These are phyloP conservation scores for Caenorhabditis virilis DNA, from an alignment of 2,888 invertebrate genomes.

Conservation along the genomic window DNA sequence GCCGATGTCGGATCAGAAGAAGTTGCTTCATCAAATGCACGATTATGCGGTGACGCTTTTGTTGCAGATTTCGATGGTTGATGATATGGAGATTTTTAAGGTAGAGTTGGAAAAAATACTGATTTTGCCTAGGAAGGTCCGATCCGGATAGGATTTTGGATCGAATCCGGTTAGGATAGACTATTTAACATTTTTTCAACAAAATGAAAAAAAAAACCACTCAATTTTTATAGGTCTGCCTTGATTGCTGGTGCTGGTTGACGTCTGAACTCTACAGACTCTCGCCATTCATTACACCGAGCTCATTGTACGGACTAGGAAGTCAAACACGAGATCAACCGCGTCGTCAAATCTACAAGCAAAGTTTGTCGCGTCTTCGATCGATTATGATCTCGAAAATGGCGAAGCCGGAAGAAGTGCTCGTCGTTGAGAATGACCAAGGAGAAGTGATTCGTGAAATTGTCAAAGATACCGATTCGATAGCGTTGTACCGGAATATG, in stretches of 20 bases:
- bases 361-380: conserved; percentile 75
- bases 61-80: conserved; percentile 82
- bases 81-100: conserved; percentile 98
- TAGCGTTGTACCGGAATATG: conserved; percentile 99
- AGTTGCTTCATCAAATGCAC: conserved; percentile 44
- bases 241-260: conserved; percentile 97
- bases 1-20: conserved; percentile 15
- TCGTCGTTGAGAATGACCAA: conserved; percentile 99
- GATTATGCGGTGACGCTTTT: conserved; percentile 69
- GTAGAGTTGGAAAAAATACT: too few relatives aligned
- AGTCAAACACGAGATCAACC: conserved; percentile 17
- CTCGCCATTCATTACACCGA: conserved; percentile 75
- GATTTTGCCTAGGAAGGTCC: too few relatives aligned
- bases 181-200: too few relatives aligned
- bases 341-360: conserved; percentile 21
- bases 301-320: conserved; percentile 22
- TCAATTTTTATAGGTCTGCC: conserved; percentile 83
- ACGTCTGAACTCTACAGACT: conserved; percentile 90
- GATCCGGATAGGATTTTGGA: too few relatives aligned
- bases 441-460: conserved; percentile 97
- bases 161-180: too few relatives aligned
- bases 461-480: conserved; percentile 99
- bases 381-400: conserved; percentile 98
- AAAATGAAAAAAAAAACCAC: too few relatives aligned
- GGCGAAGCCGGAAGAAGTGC: conserved; percentile 99